phyloP scores from a whole-genome alignment of 1,140 invertebrate genomes.

The Schlechtendalia chinensis region DNA sequence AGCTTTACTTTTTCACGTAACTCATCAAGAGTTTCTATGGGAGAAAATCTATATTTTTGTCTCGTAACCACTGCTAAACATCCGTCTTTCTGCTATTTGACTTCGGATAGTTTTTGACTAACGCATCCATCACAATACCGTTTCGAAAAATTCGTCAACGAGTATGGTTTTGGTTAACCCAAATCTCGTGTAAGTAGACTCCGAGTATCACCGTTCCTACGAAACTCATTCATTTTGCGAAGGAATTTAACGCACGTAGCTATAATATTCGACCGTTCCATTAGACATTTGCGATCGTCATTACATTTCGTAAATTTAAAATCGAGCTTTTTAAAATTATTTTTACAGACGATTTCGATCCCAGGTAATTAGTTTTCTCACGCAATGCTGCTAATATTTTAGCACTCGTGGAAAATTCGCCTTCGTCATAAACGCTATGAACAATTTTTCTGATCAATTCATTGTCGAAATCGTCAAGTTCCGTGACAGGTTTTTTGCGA shows the following conservation, averaged over 20 bases:
- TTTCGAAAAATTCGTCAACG: background rate
- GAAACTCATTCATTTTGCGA: too few species aligned
- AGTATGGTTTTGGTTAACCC: background rate
- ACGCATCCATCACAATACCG: too few species aligned
- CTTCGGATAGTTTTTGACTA: too few species aligned
- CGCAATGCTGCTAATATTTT: too few species aligned
- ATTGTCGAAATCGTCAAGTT: too few species aligned
- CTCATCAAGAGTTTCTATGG: too few species aligned
- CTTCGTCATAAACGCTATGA: conserved; percentile 11
- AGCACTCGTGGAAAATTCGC: background rate
- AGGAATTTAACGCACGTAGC: conserved; percentile 32
- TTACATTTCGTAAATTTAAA: too few species aligned
- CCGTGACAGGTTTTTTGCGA: conserved; percentile 1
- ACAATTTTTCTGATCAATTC: conserved; percentile 20
- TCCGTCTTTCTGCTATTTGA: too few species aligned
- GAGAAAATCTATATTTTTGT: too few species aligned
- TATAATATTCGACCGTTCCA: conserved; percentile 38
- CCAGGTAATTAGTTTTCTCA: conserved; percentile 10
- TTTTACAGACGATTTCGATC: conserved; percentile 9
- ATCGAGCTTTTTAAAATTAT: conserved; percentile 3
- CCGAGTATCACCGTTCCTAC: background rate
- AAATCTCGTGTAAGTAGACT: background rate
- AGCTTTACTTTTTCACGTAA: too few species aligned
- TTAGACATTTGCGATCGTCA: conserved; percentile 33
- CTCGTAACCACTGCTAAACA: too few species aligned